Evolutionary conservation across 2,797 vertebrate genomes (phyloP), one percentile per base, ranked within the genome.

Genomic region (Lemur catta): DNA sequence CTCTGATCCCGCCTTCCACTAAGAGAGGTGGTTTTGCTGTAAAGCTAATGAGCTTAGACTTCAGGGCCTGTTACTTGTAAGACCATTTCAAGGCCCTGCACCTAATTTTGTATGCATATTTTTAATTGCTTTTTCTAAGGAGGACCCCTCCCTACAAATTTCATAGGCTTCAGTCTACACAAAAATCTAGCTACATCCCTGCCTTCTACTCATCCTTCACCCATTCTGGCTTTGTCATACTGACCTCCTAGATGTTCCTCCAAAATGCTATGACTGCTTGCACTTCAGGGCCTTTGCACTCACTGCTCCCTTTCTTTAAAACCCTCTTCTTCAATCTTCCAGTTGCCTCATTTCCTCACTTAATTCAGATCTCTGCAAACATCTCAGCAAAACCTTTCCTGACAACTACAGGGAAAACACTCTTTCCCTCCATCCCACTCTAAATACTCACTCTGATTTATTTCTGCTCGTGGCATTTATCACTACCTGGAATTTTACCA

Each of bases 301-400:
- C 20, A 4, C 79, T 87, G 41, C n/a, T 86, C 86, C 26, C 57
- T 95, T 69, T 78, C 7, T 38, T 82, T 78, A 48, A 41, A 82
- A 65, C n/a, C 24, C n/a, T 59, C 43, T 80, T 72, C 10, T 8
- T 33, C n/a, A 11, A 6, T 43, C 17, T 91, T 48, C 22, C 33
- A 65, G 46, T 26, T 26, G 35, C 78, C 35, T 90, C n/a, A 35
- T 78, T 74, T 91, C 38, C 59, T 80, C n/a, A 61, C 67, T 48
- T 82, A 65, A 63, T 84, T 96, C 72, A 94, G 71, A 93, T n/a
- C 43, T 85, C 61, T 78, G 33, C 9, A 84, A 93, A 52, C 17
- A 48, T 55, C n/a, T 89, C 38, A 46, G 15, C n/a, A 55, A 81
- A 82, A 52, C 0, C 59, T 61, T 76, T 93, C 35, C 57, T 61